A percentile compares a stretch with the other conserved stretches of the same genome.
Conservation (phyloP, 2,888 invertebrate genomes). For the Tromatobia lineatoria region DNA sequence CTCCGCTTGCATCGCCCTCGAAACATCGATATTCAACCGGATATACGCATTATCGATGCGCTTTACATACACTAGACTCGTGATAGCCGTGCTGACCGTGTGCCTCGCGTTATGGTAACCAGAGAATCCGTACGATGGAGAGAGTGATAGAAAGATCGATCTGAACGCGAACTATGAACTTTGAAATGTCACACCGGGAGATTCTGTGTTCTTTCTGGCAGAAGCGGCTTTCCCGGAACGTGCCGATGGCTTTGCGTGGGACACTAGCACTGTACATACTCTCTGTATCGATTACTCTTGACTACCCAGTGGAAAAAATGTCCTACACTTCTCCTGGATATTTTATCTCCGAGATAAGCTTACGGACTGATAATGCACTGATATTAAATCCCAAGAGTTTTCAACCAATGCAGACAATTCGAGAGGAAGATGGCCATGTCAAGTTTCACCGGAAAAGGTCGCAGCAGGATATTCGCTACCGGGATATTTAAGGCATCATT, state of each 20-base stretch:
- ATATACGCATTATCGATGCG: conserved; percentile 58
- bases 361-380: background rate
- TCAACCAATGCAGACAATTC: background rate
- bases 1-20: conserved; percentile 31
- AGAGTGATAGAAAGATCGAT: conserved; percentile 60
- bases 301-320: conserved; percentile 27
- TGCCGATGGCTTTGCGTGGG: conserved; percentile 54
- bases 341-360: background rate
- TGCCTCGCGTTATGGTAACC: conserved; percentile 48
- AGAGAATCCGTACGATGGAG: conserved; percentile 22
- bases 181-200: conserved; percentile 72
- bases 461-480: too few species aligned
- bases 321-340: background rate
- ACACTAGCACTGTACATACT: conserved; percentile 8
- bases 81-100: conserved; percentile 58
- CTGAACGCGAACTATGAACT: conserved; percentile 74
- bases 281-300: conserved; percentile 52
- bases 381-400: conserved; percentile 34
- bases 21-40: conserved; percentile 66
- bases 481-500: too few species aligned
- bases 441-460: background rate
- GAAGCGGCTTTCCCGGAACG: conserved; percentile 51
- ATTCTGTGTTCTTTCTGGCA: conserved; percentile 49
- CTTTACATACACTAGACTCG: conserved; percentile 18
- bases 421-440: background rate